Conservation (phyloP, 2,797 vertebrate genomes). For the Acanthurus lineatus region DNA sequence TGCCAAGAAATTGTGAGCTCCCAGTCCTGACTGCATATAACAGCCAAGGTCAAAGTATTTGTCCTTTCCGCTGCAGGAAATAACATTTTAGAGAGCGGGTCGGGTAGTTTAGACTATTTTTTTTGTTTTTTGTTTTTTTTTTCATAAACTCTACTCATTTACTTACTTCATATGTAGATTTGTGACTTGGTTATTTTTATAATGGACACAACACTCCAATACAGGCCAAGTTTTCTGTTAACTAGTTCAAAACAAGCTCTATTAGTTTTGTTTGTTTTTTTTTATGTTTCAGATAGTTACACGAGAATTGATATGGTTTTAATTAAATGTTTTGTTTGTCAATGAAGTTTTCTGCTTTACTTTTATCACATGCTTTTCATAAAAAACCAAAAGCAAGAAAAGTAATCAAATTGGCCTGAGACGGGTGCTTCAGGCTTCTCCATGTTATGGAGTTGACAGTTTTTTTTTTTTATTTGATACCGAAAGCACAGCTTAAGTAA, state of each 20-base stretch:
- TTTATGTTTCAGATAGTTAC: not conserved
- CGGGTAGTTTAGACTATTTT: not conserved
- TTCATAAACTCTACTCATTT: no score
- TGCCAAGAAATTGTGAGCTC: constrained; percentile 1
- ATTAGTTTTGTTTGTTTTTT: not conserved
- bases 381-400: not conserved
- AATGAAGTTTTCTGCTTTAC: not conserved
- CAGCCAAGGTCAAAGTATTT: constrained; percentile 27
- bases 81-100: not conserved
- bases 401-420: not conserved
- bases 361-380: not conserved
- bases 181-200: no score
- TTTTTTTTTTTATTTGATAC: not conserved
- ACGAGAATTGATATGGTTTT: not conserved
- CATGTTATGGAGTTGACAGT: not conserved
- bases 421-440: not conserved
- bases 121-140: no score
- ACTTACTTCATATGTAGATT: no score
- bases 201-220: not conserved
- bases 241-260: not conserved
- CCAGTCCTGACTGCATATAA: not conserved
- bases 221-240: not conserved
- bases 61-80: constrained; percentile 9
- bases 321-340: not conserved
- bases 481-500: not conserved